These are phyloP conservation scores for Hydropsyche tenuis DNA, from an alignment of 1,140 invertebrate species.

Conservation along the genomic window DNA sequence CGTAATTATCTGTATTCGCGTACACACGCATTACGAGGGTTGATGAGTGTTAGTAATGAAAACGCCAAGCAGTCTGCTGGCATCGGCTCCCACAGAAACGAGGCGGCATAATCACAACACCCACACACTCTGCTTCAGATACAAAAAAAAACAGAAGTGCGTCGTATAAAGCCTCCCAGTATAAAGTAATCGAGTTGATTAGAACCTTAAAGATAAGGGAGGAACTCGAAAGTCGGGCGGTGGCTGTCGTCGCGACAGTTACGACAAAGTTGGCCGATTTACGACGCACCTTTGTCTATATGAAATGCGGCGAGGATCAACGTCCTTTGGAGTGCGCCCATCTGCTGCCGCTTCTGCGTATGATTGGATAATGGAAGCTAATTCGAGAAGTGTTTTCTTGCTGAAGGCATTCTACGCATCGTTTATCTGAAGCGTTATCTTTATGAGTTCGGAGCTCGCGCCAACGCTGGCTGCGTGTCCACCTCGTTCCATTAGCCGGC, in stretches of 20 bases:
- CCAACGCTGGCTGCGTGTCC: no score
- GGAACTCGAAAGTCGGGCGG: no score
- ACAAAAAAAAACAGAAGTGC: background rate
- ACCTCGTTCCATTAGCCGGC: no score
- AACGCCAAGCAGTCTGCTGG: slow-evolving; percentile 18
- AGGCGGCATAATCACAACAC: background rate
- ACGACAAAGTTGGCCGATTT: no score
- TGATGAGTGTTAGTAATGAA: background rate
- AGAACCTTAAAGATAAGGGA: no score
- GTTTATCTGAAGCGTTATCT: slow-evolving; percentile 17
- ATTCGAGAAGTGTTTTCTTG: slow-evolving; percentile 20
- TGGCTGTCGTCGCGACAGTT: no score
- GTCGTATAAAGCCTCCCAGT: background rate
- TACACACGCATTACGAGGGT: no score
- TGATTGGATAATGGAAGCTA: slow-evolving; percentile 20
- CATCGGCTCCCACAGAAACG: background rate
- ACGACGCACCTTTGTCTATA: no score
- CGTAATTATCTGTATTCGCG: no score
- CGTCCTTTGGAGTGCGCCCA: slow-evolving; percentile 3
- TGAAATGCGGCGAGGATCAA: background rate
- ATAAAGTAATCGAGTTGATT: no score
- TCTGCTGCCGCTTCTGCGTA: slow-evolving; percentile 14
- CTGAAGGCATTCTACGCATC: slow-evolving; percentile 20
- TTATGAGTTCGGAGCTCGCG: background rate
- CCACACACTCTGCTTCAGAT: background rate